Percentiles rank a stretch among this genome's conserved stretches.
Evolutionary conservation across 1,140 invertebrate genomes (phyloP).

Genomic region (Eciton burchellii): DNA sequence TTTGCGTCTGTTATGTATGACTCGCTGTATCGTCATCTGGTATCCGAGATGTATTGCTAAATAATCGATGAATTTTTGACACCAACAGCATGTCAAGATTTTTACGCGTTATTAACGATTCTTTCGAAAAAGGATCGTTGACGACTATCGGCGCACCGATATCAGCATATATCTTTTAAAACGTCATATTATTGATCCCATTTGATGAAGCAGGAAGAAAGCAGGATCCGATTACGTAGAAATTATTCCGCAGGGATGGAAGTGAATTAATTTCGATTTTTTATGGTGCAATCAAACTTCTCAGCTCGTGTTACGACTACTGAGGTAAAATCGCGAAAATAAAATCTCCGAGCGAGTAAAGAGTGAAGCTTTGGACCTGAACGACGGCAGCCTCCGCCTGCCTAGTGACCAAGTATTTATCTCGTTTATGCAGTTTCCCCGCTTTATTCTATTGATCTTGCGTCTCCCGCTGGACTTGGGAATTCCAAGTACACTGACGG

Average conservation of each 20-base stretch:
- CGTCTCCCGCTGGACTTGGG: slow-evolving; percentile 54
- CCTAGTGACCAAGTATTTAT: slow-evolving; percentile 60
- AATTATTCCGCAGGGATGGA: not conserved
- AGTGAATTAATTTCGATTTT: slow-evolving; percentile 36
- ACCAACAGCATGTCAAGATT: too few relatives aligned
- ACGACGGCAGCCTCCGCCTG: slow-evolving; percentile 1
- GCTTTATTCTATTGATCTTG: slow-evolving; percentile 58
- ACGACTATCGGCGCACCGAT: too few relatives aligned
- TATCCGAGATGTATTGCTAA: not conserved
- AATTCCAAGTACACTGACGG: slow-evolving; percentile 52
- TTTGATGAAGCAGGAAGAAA: slow-evolving; percentile 4
- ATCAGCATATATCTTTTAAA: not conserved
- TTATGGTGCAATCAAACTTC: not conserved
- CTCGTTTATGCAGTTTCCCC: slow-evolving; percentile 51
- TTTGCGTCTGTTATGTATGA: not conserved
- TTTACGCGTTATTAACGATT: too few relatives aligned
- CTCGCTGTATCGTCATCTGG: not conserved
- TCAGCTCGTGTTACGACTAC: not conserved
- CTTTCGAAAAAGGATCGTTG: too few relatives aligned
- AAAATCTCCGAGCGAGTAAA: slow-evolving; percentile 34
- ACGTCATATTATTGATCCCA: slow-evolving; percentile 4
- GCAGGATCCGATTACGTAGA: not conserved
- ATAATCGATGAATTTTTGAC: not conserved
- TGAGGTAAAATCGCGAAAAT: slow-evolving; percentile 28
- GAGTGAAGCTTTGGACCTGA: slow-evolving; percentile 24